Evolutionary conservation across 2,888 invertebrate species (phyloP).

Genomic region (Slavum lentiscoides): DNA sequence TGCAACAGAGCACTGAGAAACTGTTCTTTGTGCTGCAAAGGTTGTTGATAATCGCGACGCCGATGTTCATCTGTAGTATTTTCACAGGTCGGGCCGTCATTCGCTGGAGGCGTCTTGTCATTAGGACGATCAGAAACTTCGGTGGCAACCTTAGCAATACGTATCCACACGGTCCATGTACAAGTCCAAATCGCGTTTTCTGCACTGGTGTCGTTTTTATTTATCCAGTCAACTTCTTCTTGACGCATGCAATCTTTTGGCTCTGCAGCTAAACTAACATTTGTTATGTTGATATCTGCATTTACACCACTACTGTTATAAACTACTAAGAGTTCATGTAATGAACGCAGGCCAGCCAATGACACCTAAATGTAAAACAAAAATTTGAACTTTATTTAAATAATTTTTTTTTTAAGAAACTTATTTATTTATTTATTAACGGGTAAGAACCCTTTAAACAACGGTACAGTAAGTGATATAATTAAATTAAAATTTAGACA

Average conservation of each 20-base stretch:
- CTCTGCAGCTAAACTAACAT: background rate
- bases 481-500: too few relatives aligned
- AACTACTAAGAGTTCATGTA: slow-evolving; percentile 88
- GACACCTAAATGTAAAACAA: slow-evolving; percentile 67
- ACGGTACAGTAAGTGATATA: too few relatives aligned
- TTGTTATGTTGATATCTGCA: background rate
- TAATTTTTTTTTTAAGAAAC: too few relatives aligned
- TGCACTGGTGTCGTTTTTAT: background rate
- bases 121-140: slow-evolving; percentile 77
- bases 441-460: too few relatives aligned
- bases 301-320: slow-evolving; percentile 64
- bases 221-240: slow-evolving; percentile 25
- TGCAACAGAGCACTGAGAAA: slow-evolving; percentile 93
- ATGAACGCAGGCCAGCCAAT: slow-evolving; percentile 91
- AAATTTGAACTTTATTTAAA: background rate
- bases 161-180: slow-evolving; percentile 86
- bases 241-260: background rate
- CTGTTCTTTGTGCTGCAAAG: slow-evolving; percentile 65
- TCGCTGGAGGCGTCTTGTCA: background rate
- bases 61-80: background rate
- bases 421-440: too few relatives aligned
- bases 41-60: slow-evolving; percentile 1
- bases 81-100: background rate
- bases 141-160: slow-evolving; percentile 76
- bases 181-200: slow-evolving; percentile 72